Base-by-base conservation (phyloP, 2,888 invertebrate species). In the Lepidocyrtinus sp. region DNA sequence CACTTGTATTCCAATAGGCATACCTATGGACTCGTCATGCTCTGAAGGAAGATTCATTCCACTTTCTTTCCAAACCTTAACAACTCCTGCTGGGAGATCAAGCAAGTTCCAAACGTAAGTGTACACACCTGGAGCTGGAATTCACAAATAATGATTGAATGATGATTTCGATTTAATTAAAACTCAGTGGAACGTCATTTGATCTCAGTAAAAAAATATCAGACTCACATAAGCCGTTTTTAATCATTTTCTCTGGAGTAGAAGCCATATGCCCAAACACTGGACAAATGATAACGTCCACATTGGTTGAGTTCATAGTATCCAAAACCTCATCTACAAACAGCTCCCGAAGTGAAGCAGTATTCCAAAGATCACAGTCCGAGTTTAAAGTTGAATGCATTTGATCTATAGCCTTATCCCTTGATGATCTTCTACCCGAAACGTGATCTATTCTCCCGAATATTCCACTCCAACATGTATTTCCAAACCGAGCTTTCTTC, bases 231-330 rank as follows among this genome's bases (percentile, higher is more conserved):
- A 77, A 46, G 1, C 77, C 72, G 1, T 46, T 22, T 72, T 77
- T 71, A 1, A 27, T 50, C 46, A 77, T 46, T 2, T 50, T 25
- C 12, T 71, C 77, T 17, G 83, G 61, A 0, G 71, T 77, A 0
- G 72, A 61, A 5, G 77, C 65, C 1, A 50, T 46, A 24, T 67
- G 21, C 1, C 77, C 77, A 68, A 83, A 76, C 9, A 79, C 84
- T 0, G 82, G 84, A 27, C 71, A 81, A 25, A 83, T 73, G n/a
- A 84, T 74, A 0, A 83, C 63, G 65, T 84, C 84, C 61, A 84
- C 62, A 46, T 82, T 68, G 1, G 74, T n/a, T 2, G 61, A 61
- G 17, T 80, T 72, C 84, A 84, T 83, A 25, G 65, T 69, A 2
- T 72, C 65, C 21, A 84, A 26, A 65, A 84, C 78, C 15, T 77